Conservation (phyloP, 2,797 vertebrate genomes). For the Siniperca obscura region DNA sequence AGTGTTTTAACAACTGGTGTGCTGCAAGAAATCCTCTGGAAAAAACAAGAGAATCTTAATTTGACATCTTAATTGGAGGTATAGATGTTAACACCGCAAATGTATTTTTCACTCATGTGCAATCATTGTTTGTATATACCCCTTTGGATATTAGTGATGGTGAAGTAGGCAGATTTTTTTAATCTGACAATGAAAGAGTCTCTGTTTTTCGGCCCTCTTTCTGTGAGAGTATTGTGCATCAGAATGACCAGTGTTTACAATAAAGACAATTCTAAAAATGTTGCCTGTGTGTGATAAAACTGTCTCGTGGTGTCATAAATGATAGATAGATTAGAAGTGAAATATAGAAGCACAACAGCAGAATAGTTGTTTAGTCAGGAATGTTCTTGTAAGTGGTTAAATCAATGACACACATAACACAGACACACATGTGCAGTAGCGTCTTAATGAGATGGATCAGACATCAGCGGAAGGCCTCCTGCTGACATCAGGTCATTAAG, state of each 20-base stretch:
- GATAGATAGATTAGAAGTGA: background rate
- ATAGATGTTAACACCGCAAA: background rate
- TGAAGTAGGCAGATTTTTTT: conserved; percentile 5
- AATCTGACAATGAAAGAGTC: conserved; percentile 31
- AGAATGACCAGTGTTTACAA: conserved; percentile 59
- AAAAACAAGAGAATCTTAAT: background rate
- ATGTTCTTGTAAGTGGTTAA: background rate
- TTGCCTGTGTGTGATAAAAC: conserved; percentile 5
- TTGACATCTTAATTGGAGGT: background rate
- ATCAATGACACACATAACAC: background rate
- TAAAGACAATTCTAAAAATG: conserved; percentile 67
- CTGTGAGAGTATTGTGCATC: conserved; percentile 33
- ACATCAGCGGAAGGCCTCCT: conserved; percentile 54
- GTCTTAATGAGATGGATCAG: conserved; percentile 55
- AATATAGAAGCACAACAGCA: background rate
- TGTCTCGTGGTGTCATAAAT: conserved; percentile 28
- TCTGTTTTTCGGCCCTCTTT: conserved; percentile 10
- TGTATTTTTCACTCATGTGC: conserved; percentile 2
- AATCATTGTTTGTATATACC: background rate
- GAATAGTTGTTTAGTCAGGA: background rate
- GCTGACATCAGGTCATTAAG: conserved; percentile 58
- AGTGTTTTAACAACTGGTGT: background rate
- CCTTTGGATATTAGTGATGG: background rate
- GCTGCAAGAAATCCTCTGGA: background rate
- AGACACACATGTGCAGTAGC: conserved; percentile 1